Percentiles rank a stretch among this genome's conserved stretches.
Conservation (phyloP, 2,888 invertebrate genomes). For the Leptogaster cylindrica region DNA sequence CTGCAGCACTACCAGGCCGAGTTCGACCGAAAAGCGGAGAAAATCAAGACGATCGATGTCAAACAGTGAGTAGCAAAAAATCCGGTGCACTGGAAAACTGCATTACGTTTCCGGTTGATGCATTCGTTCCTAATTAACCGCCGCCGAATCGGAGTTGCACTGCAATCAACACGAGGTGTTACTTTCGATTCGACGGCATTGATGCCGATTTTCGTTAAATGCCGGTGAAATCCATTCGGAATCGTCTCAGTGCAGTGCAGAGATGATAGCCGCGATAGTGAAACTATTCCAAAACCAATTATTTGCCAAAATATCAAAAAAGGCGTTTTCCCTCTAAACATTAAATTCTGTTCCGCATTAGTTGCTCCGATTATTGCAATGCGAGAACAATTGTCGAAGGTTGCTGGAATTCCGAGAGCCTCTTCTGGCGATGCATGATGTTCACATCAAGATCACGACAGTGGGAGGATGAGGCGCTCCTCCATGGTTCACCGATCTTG, state of each 20-base stretch:
- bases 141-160: constrained; percentile 4
- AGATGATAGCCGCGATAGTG: constrained; percentile 1
- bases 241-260: no score
- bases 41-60: constrained; percentile 17
- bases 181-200: neutral
- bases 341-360: no score
- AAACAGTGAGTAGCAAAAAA: constrained; percentile 34
- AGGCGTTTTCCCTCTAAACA: no score
- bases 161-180: neutral
- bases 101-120: constrained; percentile 20
- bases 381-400: no score
- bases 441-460: no score
- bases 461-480: no score
- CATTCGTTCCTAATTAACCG: constrained; percentile 9
- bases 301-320: no score
- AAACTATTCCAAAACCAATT: no score
- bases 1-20: constrained; percentile 44
- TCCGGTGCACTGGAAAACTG: neutral
- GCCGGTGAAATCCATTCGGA: constrained; percentile 3
- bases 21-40: constrained; percentile 25
- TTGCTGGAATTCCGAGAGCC: no score
- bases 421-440: no score
- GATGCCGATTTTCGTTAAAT: neutral
- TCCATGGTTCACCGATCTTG: no score
- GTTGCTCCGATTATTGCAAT: no score